Evolutionary conservation across 2,888 invertebrate species (phyloP).

Genomic region (Apamea epomidion): DNA sequence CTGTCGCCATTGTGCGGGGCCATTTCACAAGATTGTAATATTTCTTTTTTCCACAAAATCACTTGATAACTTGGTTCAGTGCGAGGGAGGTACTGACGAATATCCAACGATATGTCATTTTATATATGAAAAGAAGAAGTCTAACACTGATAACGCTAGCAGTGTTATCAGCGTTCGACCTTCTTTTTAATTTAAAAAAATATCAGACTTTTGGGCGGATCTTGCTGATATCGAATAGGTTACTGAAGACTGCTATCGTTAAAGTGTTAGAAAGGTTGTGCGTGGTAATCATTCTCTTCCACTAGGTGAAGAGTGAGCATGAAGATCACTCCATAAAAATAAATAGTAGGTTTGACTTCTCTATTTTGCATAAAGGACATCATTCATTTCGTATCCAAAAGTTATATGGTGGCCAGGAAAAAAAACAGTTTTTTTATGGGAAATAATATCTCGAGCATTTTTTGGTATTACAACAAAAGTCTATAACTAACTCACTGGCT

Average conservation of each 20-base stretch:
- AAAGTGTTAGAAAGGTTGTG: neutral
- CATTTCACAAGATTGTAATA: constrained; percentile 8
- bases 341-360: neutral
- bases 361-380: neutral
- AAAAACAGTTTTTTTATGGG: too few relatives aligned
- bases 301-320: neutral
- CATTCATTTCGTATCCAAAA: too few relatives aligned
- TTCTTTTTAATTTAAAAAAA: constrained; percentile 10
- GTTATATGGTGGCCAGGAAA: too few relatives aligned
- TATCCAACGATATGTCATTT: neutral
- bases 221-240: constrained; percentile 23
- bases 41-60: neutral
- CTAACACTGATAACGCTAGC: constrained; percentile 13
- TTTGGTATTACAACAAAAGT: too few relatives aligned
- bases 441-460: too few relatives aligned
- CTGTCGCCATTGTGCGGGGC: neutral
- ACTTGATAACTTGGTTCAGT: neutral
- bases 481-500: too few relatives aligned
- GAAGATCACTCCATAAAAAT: neutral
- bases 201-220: constrained; percentile 21
- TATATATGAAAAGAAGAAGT: constrained; percentile 32
- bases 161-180: neutral
- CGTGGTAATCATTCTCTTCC: neutral
- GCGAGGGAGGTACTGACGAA: constrained; percentile 7
- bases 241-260: neutral